Percentiles rank a stretch among this genome's conserved stretches.
Evolutionary conservation across 1,140 invertebrate species (phyloP).

Genomic region (Drosophila pallidifrons): DNA sequence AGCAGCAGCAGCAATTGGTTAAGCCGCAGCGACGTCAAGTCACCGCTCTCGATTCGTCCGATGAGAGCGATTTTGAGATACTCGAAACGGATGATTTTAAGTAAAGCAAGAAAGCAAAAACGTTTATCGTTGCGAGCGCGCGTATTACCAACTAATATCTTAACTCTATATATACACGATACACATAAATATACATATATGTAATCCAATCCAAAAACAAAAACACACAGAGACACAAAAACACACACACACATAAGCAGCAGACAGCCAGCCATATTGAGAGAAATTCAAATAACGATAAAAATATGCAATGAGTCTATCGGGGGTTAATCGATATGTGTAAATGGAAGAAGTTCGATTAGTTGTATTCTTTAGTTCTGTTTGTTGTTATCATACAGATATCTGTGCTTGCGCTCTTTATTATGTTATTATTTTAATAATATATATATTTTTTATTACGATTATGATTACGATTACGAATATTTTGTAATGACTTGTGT

Average conservation of each 20-base stretch:
- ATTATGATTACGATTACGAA: conserved; percentile 19
- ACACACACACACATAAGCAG: conserved; percentile 11
- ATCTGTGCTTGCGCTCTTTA: conserved; percentile 21
- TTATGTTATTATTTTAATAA: conserved; percentile 27
- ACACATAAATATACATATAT: conserved; percentile 26
- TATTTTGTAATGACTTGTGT: conserved; percentile 32
- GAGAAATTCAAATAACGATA: conserved; percentile 1
- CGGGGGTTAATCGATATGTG: conserved; percentile 14
- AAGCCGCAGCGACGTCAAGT: conserved; percentile 52
- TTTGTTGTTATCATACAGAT: conserved; percentile 7
- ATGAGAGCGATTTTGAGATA: conserved; percentile 84
- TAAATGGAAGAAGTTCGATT: conserved; percentile 17
- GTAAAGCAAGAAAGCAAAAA: conserved; percentile 36
- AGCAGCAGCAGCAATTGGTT: conserved; percentile 11
- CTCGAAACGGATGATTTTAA: conserved; percentile 79
- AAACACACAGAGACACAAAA: not conserved
- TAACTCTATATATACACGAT: conserved; percentile 43
- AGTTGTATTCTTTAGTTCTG: conserved; percentile 15
- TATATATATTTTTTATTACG: conserved; percentile 5
- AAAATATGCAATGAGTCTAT: conserved; percentile 6
- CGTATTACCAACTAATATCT: conserved; percentile 75
- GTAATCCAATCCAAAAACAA: conserved; percentile 15
- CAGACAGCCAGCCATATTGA: conserved; percentile 32
- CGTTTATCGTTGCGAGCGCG: conserved; percentile 2
- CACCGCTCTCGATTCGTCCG: conserved; percentile 72